Base-by-base conservation (phyloP, 2,113 vertebrate genomes). In the Microcebus lehilahytsara region DNA sequence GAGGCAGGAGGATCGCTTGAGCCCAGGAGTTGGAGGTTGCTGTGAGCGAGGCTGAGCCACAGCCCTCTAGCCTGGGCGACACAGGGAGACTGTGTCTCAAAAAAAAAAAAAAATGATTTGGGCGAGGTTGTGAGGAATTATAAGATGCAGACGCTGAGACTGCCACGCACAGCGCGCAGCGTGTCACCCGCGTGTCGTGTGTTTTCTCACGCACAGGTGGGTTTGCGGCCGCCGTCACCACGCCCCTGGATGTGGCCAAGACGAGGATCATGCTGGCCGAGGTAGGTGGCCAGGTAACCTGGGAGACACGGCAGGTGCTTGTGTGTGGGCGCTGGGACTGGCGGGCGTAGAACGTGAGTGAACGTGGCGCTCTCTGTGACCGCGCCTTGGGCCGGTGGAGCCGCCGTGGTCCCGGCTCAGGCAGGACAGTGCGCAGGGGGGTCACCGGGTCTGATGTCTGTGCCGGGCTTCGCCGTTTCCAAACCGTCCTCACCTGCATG, bases 241-340 rank as follows among this genome's bases (percentile, higher is more conserved):
- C 99, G 12, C 99, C 99, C 92, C 99, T 99, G 1, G 99, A 99
- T 9, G 99, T 99, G 98, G 99, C 99, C 2, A 99, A 99, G 98
- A 99, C 99, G 1, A 99, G 99, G 98, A 99, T 99, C 97, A 99
- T 99, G 99, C 98, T 99, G 93, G 99, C 99, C 85, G 99, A 99
- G 99, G 99, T 99, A 98, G 98, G 99, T 58, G 66, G 85, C 0
- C 0, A 78, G 79, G 87, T 74, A 81, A 75, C n/a, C 46, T 46
- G 46, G 8, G 46, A 46, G 88, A 34, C 85, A 25, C 4, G 42
- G 4, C 91, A 40, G 51, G 67, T 34, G 95, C 78, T 64, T 25
- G 0, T 64, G 20, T 83, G 20, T 53, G 20, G 23, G 17, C n/a
- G 6, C 51, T 40, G 58, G 69, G 58, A 30, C 56, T 86, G 77